phyloP scores from a whole-genome alignment of 2,888 invertebrate genomes.

The Neoaliturus tenellus region DNA sequence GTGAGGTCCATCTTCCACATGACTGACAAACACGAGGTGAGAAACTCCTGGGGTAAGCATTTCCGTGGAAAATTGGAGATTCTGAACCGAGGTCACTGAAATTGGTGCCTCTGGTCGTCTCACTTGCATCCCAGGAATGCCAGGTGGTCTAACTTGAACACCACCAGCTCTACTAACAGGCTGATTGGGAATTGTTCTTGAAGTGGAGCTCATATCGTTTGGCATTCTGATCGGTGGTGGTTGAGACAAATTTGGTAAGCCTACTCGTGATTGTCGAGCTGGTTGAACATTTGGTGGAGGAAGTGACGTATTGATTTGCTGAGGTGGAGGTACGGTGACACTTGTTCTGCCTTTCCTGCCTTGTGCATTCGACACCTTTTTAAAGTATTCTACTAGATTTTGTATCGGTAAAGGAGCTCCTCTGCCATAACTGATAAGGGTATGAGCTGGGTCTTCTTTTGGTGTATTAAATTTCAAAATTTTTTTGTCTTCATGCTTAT shows the following conservation, averaged over 20 bases:
- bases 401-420: neutral
- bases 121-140: neutral
- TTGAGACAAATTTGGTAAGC: conserved; percentile 6
- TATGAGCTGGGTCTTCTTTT: neutral
- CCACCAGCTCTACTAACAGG: neutral
- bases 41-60: conserved; percentile 63
- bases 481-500: neutral
- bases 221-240: conserved; percentile 37
- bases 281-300: conserved; percentile 23
- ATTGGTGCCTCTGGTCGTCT: neutral
- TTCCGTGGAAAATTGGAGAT: conserved; percentile 50
- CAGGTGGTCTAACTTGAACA: neutral
- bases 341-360: too few relatives aligned
- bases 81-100: neutral
- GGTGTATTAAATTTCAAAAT: neutral
- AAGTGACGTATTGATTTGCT: conserved; percentile 7
- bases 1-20: conserved; percentile 87
- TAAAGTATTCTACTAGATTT: neutral
- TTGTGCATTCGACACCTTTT: neutral
- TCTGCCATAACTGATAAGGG: neutral
- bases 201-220: neutral
- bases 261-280: neutral
- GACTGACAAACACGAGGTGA: conserved; percentile 84
- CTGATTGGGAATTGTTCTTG: neutral
- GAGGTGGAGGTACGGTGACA: neutral